These are phyloP conservation scores for Caenorhabditis zanzibari DNA, from an alignment of 2,888 invertebrate genomes.

Conservation along the genomic window DNA sequence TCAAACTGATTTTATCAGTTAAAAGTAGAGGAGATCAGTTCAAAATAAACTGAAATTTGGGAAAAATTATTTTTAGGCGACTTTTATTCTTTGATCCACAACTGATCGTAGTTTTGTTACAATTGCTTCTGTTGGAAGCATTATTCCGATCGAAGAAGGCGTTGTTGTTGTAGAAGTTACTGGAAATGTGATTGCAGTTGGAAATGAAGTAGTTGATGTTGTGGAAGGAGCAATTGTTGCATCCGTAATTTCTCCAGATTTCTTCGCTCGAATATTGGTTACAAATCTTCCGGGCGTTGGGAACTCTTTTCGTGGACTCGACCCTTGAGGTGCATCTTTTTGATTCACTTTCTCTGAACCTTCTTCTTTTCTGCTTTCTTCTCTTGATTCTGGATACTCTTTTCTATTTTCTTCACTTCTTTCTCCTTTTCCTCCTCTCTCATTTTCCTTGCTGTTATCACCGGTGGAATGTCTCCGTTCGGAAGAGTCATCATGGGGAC, in stretches of 20 bases:
- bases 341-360: conserved; percentile 22
- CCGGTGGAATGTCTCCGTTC: conserved; percentile 58
- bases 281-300: conserved; percentile 63
- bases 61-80: conserved; percentile 29
- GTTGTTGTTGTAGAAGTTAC: not conserved
- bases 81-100: conserved; percentile 53
- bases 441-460: conserved; percentile 57
- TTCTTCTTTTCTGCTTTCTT: not conserved
- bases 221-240: conserved; percentile 43
- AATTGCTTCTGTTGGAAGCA: conserved; percentile 51
- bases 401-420: conserved; percentile 28
- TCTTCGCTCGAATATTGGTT: conserved; percentile 65
- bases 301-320: conserved; percentile 38
- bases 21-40: conserved; percentile 15
- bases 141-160: conserved; percentile 6
- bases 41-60: conserved; percentile 26
- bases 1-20: conserved; percentile 14
- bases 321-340: not conserved
- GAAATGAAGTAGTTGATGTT: conserved; percentile 2
- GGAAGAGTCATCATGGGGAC: conserved; percentile 64
- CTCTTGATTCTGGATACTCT: conserved; percentile 25
- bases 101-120: conserved; percentile 45
- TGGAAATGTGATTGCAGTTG: conserved; percentile 22
- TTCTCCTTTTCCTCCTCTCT: conserved; percentile 50
- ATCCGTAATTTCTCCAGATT: conserved; percentile 50